phyloP scores from a whole-genome alignment of 2,797 vertebrate genomes.

The Phoxinus dragarum region DNA sequence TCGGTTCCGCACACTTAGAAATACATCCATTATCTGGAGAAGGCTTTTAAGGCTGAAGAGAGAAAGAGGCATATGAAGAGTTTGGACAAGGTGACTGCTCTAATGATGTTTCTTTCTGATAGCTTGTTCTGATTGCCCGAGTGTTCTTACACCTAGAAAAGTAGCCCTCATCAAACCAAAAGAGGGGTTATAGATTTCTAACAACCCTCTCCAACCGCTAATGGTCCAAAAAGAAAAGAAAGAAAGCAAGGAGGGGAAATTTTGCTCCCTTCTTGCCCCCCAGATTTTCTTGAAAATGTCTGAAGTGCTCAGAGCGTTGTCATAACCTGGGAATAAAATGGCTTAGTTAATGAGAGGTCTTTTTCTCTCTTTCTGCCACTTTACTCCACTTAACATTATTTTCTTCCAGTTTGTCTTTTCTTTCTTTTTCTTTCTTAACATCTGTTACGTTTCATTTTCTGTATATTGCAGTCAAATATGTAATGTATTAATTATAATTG shows the following conservation, averaged over 20 bases:
- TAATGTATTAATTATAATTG: no score
- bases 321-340: conserved; percentile 36
- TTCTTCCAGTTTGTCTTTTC: conserved; percentile 5
- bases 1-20: conserved; percentile 35
- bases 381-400: conserved; percentile 17
- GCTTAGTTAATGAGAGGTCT: conserved; percentile 53
- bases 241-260: conserved; percentile 19
- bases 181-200: conserved; percentile 54
- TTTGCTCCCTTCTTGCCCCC: conserved; percentile 39
- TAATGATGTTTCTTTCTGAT: conserved; percentile 56
- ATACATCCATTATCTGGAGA: conserved; percentile 40
- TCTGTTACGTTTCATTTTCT: no score
- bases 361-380: conserved; percentile 31
- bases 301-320: conserved; percentile 50
- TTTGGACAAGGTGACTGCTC: conserved; percentile 47
- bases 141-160: conserved; percentile 53
- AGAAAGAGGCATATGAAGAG: conserved; percentile 29
- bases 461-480: no score
- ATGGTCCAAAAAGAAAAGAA: conserved; percentile 57
- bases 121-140: conserved; percentile 47
- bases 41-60: conserved; percentile 41
- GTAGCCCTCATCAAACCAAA: conserved; percentile 51
- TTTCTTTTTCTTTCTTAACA: background rate
- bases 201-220: conserved; percentile 48
- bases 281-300: conserved; percentile 45